These are phyloP conservation scores for Anseranas semipalmata DNA, from an alignment of 2,113 vertebrate genomes.

Conservation along the genomic window DNA sequence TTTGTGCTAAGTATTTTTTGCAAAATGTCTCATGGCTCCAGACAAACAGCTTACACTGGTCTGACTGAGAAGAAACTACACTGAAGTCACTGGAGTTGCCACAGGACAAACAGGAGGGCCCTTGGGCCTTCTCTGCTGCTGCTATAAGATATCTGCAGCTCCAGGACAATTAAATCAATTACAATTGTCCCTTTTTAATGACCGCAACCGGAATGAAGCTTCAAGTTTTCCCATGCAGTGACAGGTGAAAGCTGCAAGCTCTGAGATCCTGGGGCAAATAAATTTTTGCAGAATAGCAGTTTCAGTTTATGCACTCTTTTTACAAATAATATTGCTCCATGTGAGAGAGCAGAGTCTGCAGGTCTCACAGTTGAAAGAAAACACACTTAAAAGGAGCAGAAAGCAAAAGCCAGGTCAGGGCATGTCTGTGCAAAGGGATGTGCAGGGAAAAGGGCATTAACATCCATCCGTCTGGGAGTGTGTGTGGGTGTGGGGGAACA, in stretches of 20 bases:
- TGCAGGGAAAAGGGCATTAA: not conserved
- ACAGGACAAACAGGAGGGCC: not conserved
- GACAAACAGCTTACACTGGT: slow-evolving; percentile 5
- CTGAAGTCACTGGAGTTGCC: not conserved
- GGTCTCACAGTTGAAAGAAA: not conserved
- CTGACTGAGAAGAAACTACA: not conserved
- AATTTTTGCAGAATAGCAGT: not conserved
- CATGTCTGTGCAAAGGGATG: not conserved
- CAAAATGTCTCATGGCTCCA: not conserved
- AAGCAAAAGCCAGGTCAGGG: not conserved
- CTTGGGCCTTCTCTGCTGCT: not conserved
- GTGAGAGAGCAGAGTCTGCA: not conserved
- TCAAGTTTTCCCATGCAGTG: not conserved
- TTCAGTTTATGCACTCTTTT: not conserved
- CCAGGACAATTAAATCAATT: not conserved
- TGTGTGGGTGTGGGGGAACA: not conserved
- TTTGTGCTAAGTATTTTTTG: not conserved
- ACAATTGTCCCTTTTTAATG: not conserved
- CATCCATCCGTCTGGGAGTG: not conserved
- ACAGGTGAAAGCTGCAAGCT: not conserved
- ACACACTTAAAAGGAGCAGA: not conserved
- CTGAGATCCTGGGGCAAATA: not conserved
- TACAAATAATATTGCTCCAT: accelerated
- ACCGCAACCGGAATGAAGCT: not conserved
- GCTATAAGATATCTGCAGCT: not conserved